Conservation (phyloP, 2,888 invertebrate genomes). For the Cheilosia vulpina region DNA sequence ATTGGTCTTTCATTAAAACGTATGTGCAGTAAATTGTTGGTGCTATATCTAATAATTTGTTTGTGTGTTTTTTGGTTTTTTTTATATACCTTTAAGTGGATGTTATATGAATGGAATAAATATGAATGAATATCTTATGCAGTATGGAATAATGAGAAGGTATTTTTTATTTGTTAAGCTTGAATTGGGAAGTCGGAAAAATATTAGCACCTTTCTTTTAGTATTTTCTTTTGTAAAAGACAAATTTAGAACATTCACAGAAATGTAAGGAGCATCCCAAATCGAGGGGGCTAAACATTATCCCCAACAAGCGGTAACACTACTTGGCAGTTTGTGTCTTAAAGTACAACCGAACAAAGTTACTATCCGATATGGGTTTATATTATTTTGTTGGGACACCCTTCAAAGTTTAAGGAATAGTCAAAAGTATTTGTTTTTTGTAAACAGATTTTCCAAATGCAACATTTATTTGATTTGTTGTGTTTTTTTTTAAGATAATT, state of each 20-base stretch:
- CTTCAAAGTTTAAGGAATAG: slow-evolving; percentile 45
- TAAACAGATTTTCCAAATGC: slow-evolving; percentile 17
- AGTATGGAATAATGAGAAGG: slow-evolving; percentile 38
- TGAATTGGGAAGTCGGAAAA: slow-evolving; percentile 53
- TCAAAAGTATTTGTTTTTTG: slow-evolving; percentile 37
- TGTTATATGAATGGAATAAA: slow-evolving; percentile 30
- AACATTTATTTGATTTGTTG: slow-evolving; percentile 5
- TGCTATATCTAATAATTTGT: slow-evolving; percentile 37
- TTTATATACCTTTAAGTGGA: slow-evolving; percentile 11
- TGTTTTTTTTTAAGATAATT: slow-evolving; percentile 22
- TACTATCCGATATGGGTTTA: background rate
- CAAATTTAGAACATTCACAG: slow-evolving; percentile 31
- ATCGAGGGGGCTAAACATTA: background rate
- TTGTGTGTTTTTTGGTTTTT: background rate
- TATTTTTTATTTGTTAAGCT: slow-evolving; percentile 11
- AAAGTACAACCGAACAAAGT: slow-evolving; percentile 1
- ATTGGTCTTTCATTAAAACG: slow-evolving; percentile 73
- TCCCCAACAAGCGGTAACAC: slow-evolving; percentile 9
- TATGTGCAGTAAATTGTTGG: slow-evolving; percentile 68
- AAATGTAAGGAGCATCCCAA: slow-evolving; percentile 9
- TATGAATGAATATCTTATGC: slow-evolving; percentile 43
- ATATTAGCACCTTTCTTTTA: slow-evolving; percentile 63
- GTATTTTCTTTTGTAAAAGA: slow-evolving; percentile 31
- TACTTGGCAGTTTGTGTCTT: slow-evolving; percentile 41
- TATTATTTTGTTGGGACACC: slow-evolving; percentile 11